phyloP scores from a whole-genome alignment of 2,113 vertebrate species.

The Labrus mixtus region DNA sequence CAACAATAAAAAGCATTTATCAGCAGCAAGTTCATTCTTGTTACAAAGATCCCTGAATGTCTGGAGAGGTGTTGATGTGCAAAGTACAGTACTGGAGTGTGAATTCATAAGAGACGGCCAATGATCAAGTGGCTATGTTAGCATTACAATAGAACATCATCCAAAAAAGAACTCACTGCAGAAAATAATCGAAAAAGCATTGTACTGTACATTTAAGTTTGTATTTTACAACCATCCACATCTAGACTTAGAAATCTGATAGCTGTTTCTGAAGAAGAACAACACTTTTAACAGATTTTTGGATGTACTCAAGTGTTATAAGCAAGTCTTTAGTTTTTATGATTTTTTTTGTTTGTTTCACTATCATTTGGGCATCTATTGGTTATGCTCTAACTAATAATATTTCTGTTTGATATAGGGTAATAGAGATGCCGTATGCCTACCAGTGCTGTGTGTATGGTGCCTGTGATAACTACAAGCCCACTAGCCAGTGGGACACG shows the following conservation, averaged over 20 bases:
- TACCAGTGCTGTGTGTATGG: conserved; percentile 96
- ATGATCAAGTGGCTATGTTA: conserved; percentile 36
- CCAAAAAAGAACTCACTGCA: conserved; percentile 16
- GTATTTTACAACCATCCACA: no score
- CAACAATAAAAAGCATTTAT: conserved; percentile 44
- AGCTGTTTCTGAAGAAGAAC: no score
- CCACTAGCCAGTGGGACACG: conserved; percentile 83
- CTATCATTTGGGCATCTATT: neutral
- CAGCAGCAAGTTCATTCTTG: conserved; percentile 65
- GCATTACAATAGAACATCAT: conserved; percentile 31
- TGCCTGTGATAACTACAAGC: conserved; percentile 87
- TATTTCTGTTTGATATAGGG: conserved; percentile 76
- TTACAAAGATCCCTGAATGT: conserved; percentile 42
- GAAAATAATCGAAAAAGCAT: no score
- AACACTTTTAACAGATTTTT: no score
- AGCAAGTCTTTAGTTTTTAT: no score
- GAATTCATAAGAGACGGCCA: conserved; percentile 31
- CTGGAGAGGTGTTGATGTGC: conserved; percentile 30
- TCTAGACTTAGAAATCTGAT: no score
- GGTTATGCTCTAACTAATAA: neutral
- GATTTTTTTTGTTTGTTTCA: neutral
- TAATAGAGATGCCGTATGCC: conserved; percentile 93
- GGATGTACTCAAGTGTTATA: no score
- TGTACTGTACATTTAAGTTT: no score
- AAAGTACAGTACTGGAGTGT: neutral